phyloP scores from a whole-genome alignment of 2,797 vertebrate species.

The Galaxias olidus region DNA sequence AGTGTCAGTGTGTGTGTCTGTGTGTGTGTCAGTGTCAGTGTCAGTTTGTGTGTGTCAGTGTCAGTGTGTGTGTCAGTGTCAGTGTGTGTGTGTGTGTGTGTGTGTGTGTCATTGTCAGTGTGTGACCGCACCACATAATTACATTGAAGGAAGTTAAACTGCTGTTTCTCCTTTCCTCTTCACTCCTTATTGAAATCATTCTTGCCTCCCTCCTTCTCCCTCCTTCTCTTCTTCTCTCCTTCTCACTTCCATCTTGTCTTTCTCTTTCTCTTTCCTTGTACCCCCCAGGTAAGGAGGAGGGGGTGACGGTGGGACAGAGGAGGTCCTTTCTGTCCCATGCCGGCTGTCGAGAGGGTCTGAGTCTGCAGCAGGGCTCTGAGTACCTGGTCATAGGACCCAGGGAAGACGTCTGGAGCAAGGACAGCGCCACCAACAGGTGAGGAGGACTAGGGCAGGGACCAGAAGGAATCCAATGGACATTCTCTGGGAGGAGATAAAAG shows the following conservation, averaged over 20 bases:
- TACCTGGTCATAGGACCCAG: slow-evolving; percentile 73
- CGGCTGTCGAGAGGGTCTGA: slow-evolving; percentile 64
- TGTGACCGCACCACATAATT: too few species aligned
- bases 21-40: too few species aligned
- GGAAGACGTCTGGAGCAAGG: slow-evolving; percentile 63
- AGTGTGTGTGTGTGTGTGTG: too few species aligned
- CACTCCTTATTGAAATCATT: background rate
- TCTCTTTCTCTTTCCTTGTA: slow-evolving; percentile 16
- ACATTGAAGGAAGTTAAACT: too few species aligned
- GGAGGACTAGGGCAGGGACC: background rate
- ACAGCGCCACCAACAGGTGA: slow-evolving; percentile 56
- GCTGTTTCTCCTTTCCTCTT: too few species aligned
- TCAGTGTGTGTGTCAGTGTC: too few species aligned
- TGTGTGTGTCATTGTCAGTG: too few species aligned
- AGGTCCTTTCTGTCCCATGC: slow-evolving; percentile 72
- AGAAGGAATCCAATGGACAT: background rate
- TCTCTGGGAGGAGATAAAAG: background rate
- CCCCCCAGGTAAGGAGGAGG: slow-evolving; percentile 62
- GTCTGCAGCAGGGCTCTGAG: slow-evolving; percentile 56
- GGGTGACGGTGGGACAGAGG: slow-evolving; percentile 48
- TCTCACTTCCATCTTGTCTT: slow-evolving; percentile 17
- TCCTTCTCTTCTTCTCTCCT: slow-evolving; percentile 26
- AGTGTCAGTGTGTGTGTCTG: too few species aligned
- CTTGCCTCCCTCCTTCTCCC: background rate
- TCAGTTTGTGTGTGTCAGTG: too few species aligned